These are phyloP conservation scores for Cetonia aurata DNA, from an alignment of 2,888 invertebrate genomes.

Conservation along the genomic window DNA sequence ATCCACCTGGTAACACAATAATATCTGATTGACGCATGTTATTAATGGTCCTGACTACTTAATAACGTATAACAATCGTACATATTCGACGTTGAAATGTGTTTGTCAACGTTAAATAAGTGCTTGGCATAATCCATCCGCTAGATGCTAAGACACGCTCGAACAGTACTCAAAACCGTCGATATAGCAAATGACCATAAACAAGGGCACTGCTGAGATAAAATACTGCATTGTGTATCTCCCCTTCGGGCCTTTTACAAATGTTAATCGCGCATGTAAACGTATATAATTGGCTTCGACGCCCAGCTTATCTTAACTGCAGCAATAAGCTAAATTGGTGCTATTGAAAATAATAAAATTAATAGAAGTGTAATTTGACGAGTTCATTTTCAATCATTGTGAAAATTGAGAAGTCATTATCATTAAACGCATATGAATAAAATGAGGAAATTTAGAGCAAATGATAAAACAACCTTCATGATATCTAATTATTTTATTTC, in stretches of 20 bases:
- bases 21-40: no score
- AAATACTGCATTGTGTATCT: slow-evolving; percentile 1
- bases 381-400: no score
- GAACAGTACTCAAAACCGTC: not conserved
- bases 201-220: slow-evolving; percentile 13
- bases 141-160: slow-evolving; percentile 31
- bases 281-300: slow-evolving; percentile 52
- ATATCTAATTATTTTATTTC: no score
- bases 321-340: no score
- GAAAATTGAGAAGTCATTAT: no score
- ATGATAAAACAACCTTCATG: no score
- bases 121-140: slow-evolving; percentile 23
- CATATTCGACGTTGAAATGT: slow-evolving; percentile 1
- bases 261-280: slow-evolving; percentile 53
- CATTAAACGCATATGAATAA: no score
- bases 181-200: slow-evolving; percentile 16
- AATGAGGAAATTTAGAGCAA: no score
- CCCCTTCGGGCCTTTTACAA: slow-evolving; percentile 8
- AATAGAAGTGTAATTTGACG: no score
- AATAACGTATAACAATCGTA: not conserved
- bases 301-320: slow-evolving; percentile 43
- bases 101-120: slow-evolving; percentile 21
- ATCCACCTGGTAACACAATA: no score
- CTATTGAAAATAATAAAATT: no score
- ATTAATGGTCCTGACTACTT: no score